Percentiles rank a stretch among this genome's conserved stretches.
phyloP scores from a whole-genome alignment of 2,797 vertebrate species.

The Spinibarbus caldwelli region DNA sequence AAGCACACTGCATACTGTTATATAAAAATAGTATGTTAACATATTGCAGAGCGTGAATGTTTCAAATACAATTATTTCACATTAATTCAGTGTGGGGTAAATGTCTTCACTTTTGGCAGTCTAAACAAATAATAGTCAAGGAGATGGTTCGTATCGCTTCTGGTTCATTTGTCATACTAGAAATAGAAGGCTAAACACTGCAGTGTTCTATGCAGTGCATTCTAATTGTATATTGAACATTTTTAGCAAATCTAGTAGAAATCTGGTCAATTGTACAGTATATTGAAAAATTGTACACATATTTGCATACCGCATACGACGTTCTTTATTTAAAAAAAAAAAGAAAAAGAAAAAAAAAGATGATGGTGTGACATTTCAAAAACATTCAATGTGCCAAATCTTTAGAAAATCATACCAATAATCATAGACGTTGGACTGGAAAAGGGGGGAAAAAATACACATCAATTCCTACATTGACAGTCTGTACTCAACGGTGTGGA shows the following conservation, averaged over 20 bases:
- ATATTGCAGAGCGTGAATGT: not conserved
- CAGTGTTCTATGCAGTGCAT: not conserved
- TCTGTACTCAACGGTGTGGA: not conserved
- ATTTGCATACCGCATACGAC: not conserved
- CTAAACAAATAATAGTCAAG: not conserved
- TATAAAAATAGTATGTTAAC: not conserved
- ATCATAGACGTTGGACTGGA: not conserved
- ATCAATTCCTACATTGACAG: not conserved
- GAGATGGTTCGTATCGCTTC: not conserved
- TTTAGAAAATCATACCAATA: not conserved
- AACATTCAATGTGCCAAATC: not conserved
- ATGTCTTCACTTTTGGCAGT: conserved; percentile 2
- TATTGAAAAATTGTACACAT: no score
- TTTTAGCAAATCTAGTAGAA: no score
- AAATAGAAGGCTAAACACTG: not conserved
- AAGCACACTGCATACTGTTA: not conserved
- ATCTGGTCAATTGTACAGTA: no score
- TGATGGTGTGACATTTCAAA: not conserved
- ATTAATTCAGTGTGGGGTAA: not conserved
- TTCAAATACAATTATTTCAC: conserved; percentile 1
- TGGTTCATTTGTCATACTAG: not conserved
- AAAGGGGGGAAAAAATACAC: not conserved
- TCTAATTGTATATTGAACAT: not conserved
- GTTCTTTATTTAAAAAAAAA: not conserved
- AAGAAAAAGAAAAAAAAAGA: not conserved